Percentiles rank a stretch among this genome's conserved stretches.
Conservation (phyloP, 35 echinoderm and acorn worm genomes). For the Amphiura filiformis region DNA sequence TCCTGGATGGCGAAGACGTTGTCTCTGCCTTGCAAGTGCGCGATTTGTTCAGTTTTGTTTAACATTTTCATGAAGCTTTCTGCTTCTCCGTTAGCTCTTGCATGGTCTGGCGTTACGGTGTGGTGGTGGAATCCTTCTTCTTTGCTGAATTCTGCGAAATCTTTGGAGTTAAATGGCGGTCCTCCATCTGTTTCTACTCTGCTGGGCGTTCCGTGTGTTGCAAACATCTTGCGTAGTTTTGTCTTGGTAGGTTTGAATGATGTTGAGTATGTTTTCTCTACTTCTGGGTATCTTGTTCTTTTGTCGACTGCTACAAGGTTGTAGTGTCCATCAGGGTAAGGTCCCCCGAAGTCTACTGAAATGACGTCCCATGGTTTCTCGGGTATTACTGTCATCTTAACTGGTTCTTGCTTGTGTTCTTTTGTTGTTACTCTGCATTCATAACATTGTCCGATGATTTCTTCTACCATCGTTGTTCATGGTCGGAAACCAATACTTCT, state of each 20-base stretch:
- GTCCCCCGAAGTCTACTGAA: constrained; percentile 66
- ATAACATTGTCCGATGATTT: constrained; percentile 37
- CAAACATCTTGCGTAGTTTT: constrained; percentile 55
- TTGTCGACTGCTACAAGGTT: constrained; percentile 70
- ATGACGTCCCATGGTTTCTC: constrained; percentile 56
- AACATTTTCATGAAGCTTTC: constrained; percentile 65
- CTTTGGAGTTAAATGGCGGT: constrained; percentile 59
- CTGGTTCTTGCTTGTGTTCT: constrained; percentile 45
- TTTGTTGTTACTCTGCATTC: constrained; percentile 44
- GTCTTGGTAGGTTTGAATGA: constrained; percentile 39
- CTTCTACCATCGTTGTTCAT: constrained; percentile 33
- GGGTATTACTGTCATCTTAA: constrained; percentile 55
- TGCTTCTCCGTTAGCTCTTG: constrained; percentile 67
- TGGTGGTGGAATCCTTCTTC: constrained; percentile 57
- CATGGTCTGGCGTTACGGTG: constrained; percentile 39
- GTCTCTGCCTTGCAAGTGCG: constrained; percentile 30
- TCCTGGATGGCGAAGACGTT: constrained; percentile 35
- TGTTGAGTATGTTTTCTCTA: constrained; percentile 23
- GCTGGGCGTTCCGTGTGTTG: constrained; percentile 38
- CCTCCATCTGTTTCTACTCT: constrained; percentile 56
- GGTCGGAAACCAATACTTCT: constrained; percentile 47
- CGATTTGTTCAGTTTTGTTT: constrained; percentile 56
- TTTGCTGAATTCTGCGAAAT: constrained; percentile 51
- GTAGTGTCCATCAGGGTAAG: constrained; percentile 72
- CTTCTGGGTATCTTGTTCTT: constrained; percentile 49